Conservation (phyloP, 2,888 invertebrate genomes). For the Amaurobius ferox region DNA sequence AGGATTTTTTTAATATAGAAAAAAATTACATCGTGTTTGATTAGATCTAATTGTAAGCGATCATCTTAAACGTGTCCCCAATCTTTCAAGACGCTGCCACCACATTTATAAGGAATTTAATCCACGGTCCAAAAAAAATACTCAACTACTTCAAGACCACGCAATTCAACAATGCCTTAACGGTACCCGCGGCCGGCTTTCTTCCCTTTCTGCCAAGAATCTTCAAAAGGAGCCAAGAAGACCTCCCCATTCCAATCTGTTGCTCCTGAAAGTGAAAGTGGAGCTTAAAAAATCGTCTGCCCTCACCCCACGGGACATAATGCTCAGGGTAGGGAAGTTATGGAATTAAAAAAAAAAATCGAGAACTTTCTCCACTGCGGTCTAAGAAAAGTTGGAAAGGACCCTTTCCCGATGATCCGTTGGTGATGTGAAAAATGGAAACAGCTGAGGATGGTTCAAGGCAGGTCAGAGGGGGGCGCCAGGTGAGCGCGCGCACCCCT, state of each 20-base stretch:
- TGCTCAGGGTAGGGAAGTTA: constrained; percentile 2
- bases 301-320: constrained; percentile 38
- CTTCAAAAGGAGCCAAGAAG: neutral
- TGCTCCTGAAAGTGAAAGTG: constrained; percentile 67
- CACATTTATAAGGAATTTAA: constrained; percentile 6
- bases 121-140: neutral
- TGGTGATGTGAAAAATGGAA: constrained; percentile 66
- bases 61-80: too few species aligned
- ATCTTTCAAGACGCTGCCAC: too few species aligned
- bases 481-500: constrained; percentile 42
- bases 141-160: neutral
- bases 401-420: constrained; percentile 57
- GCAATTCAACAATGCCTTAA: neutral
- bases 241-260: constrained; percentile 59
- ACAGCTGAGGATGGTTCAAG: constrained; percentile 70
- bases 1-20: too few species aligned
- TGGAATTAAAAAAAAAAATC: constrained; percentile 12
- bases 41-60: too few species aligned
- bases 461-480: constrained; percentile 70
- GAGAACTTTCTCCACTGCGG: constrained; percentile 47
- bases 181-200: neutral
- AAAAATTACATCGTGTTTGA: too few species aligned
- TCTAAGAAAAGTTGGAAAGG: constrained; percentile 58
- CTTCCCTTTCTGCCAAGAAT: neutral
- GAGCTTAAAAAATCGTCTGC: constrained; percentile 14